These are phyloP conservation scores for Serripes groenlandicus DNA, from an alignment of 2,888 invertebrate genomes.

Conservation along the genomic window DNA sequence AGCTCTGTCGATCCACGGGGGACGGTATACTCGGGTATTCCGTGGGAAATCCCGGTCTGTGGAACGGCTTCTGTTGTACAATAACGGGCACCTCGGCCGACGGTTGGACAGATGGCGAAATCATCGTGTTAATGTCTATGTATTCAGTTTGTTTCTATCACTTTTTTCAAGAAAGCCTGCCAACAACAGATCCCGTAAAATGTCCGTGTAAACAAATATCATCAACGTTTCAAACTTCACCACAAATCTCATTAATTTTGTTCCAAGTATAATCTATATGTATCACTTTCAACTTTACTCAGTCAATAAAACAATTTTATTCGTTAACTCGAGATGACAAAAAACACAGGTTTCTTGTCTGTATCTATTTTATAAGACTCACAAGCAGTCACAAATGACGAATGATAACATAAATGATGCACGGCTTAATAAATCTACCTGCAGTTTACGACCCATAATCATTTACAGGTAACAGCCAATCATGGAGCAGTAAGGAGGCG, in stretches of 20 bases:
- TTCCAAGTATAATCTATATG: too few relatives aligned
- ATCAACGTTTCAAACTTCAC: too few relatives aligned
- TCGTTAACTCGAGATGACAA: background rate
- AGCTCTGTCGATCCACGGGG: constrained; percentile 63
- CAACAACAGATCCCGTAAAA: too few relatives aligned
- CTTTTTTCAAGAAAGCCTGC: too few relatives aligned
- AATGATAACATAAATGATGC: constrained; percentile 20
- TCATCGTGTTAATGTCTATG: constrained; percentile 24
- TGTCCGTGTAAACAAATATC: too few relatives aligned
- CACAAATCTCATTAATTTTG: too few relatives aligned
- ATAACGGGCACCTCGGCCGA: constrained; percentile 37
- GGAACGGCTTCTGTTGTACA: constrained; percentile 63
- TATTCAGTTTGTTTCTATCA: too few relatives aligned
- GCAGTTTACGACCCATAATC: constrained; percentile 53
- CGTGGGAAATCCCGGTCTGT: constrained; percentile 62
- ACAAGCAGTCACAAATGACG: background rate
- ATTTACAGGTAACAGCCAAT: constrained; percentile 53
- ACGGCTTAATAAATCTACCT: constrained; percentile 63
- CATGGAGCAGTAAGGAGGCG: constrained; percentile 30
- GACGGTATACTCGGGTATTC: constrained; percentile 64
- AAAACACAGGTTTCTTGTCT: background rate
- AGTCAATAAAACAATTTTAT: background rate
- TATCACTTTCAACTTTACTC: too few relatives aligned
- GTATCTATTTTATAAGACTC: constrained; percentile 7
- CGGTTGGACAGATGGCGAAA: constrained; percentile 47